Evolutionary conservation across 2,113 vertebrate genomes (phyloP), one percentile per base, ranked within the genome.

Genomic region (Pseudonaja textilis): DNA sequence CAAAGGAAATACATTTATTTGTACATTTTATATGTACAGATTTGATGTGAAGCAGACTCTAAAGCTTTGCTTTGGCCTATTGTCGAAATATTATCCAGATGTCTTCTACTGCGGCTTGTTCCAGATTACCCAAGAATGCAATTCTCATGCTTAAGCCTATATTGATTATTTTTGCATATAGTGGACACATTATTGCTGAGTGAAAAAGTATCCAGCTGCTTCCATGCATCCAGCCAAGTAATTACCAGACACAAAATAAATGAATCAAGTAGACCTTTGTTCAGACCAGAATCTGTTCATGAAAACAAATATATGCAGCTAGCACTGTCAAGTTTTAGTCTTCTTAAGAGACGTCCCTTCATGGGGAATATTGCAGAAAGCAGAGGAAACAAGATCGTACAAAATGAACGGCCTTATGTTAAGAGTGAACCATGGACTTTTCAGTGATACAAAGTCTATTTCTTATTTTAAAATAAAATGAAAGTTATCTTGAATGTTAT

Each of bases 181-280:
- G 81, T 61, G 55, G 50, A 10, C 23, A 52, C 52, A 52, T 87
- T 85, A 69, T 93, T 5, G 39, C 87, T 74, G 25, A 91, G 92
- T 88, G 9, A 61, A 86, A 94, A 95, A 94, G 47, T 11, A 34
- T 20, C 85, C 88, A 0, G 16, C 88, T 93, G 89, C 29, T 20
- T 90, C 88, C 20, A 86, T 29, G 91, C 0, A 0, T 88, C 94
- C 89, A 23, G 69, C 0, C 23, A 91, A 26, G 50, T 85, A 94
- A 87, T 92, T 92, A 54, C 45, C 18, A 92, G 29, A 25, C 85
- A 88, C 85, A 92, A 88, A 92, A 88, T 92, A 88, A 87, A 92
- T 92, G 45, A 88, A 57, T 54, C 25, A 25, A 92, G 18, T 25
- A 64, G 91, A 54, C 57, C 57, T 92, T 88, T 92, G 85, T 64